Evolutionary conservation across 1,140 invertebrate species (phyloP), one percentile per base, ranked within the genome.

Genomic region (Drosophila kepulauana): DNA sequence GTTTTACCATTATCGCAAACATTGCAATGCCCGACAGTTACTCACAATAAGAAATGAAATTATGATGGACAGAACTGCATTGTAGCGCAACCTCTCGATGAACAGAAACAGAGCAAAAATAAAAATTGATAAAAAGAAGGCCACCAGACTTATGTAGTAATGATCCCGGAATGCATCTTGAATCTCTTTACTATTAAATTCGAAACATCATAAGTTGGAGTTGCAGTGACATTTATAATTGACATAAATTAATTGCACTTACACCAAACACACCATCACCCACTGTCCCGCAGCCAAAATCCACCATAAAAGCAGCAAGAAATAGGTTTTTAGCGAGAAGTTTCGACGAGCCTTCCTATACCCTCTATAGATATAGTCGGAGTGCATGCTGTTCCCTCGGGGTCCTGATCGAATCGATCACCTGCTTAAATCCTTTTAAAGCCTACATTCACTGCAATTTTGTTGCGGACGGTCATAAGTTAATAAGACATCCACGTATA

Each of bases 41-140:
- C 76, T 79, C 16, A 88, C 82, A 57, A 79, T 82, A 0, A 62
- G 0, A 33, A 51, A 8, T 1, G 76, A 20, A 1, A 77, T 0
- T 1, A 65, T 1, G 5, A 16, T 13, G 1, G 43, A 49, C 0
- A 46, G 2, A 1, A 25, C 1, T 10, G 1, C 11, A 0, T 28
- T 6, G 3, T 10, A 59, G 8, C 71, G 81, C 7, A 84, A 0
- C 8, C 11, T 13, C 4, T 63, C 41, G 8, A 43, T 0, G 4
- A 79, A 63, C 28, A 71, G 1, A 15, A 84, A 71, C 3, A 79
- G 0, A 0, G n/a, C 5, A 13, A 82, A 82, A 5, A 84, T 15
- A 1, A 67, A 0, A 25, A 51, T 57, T 11, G 65, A 57, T 4
- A 67, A 0, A 5, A 38, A 1, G 33, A 79, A 80, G 2, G 61